Base-by-base conservation (phyloP, 2,113 vertebrate genomes). In the Polypterus bichir region DNA sequence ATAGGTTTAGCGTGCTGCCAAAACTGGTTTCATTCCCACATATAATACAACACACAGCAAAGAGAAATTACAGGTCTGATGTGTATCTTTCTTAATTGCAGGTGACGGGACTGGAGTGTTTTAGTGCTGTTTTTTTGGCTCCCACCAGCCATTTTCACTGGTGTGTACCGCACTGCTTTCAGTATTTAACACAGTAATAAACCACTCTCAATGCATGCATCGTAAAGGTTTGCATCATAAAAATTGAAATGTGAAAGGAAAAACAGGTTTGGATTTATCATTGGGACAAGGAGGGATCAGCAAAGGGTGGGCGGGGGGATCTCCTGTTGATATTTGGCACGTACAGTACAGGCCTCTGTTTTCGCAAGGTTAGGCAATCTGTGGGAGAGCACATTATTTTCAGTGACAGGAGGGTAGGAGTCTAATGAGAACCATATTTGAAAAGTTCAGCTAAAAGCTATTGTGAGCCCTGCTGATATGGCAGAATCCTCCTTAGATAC, bases 381-480 rank as follows among this genome's bases (percentile, higher is more conserved):
- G 60, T 62, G 57, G 60, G 65, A 59, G 65, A 44, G 46, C 49
- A 45, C 60, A 52, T 49, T 56, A 27, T 65, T 9, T 47, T 44
- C 9, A 60, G 3, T 6, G 10, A 11, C 47, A 3, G 54, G 52
- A 48, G 60, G 58, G 55, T 66, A 59, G 57, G 57, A 62, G 65
- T 44, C 57, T 59, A 62, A 66, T 54, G 56, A 49, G 55, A 62
- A 51, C 11, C 56, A 47, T 11, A 52, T 49, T 58, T 6, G 6
- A 27, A 27, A 51, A 51, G 49, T 51, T 51, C 49, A 51, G 49
- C 49, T 7, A 51, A 6, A 51, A 9, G 7, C 56, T 7, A 48
- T 9, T 9, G 5, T 7, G 45, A 51, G 47, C 48, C 9, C n/a
- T 5, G 47, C 53, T 7, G 45, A n/a, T 60, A 7, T 60, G 44